A percentile compares a stretch with the other conserved stretches of the same genome.
Evolutionary conservation across 2,888 invertebrate genomes (phyloP).

Genomic region (Epirrita christyi): DNA sequence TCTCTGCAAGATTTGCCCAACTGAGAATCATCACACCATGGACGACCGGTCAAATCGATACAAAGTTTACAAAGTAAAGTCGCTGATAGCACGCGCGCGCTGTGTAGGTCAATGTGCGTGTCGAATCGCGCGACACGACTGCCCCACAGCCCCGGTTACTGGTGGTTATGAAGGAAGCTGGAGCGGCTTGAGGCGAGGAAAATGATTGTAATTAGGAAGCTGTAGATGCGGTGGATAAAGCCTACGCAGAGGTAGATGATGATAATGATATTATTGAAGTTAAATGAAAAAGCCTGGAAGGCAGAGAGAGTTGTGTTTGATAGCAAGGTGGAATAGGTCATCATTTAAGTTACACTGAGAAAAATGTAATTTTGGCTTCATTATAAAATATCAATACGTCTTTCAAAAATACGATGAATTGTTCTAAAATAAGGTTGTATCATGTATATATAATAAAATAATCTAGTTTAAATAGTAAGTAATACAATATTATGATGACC

Average conservation of each 20-base stretch:
- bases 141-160: conserved; percentile 57
- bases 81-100: conserved; percentile 55
- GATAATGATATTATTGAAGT: not conserved
- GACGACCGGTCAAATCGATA: conserved; percentile 24
- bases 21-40: conserved; percentile 1
- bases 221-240: conserved; percentile 8
- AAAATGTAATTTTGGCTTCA: too few species aligned
- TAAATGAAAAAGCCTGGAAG: not conserved
- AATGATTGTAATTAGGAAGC: conserved; percentile 20
- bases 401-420: too few species aligned
- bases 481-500: too few species aligned
- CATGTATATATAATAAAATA: too few species aligned
- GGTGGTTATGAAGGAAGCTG: conserved; percentile 29
- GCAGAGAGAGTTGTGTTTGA: not conserved
- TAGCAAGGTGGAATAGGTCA: too few species aligned
- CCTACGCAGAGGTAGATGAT: not conserved
- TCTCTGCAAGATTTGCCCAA: not conserved
- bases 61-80: conserved; percentile 43
- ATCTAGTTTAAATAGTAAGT: too few species aligned
- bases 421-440: too few species aligned
- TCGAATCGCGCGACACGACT: conserved; percentile 67
- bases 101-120: conserved; percentile 65
- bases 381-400: too few species aligned
- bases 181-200: conserved; percentile 24
- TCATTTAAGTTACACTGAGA: too few species aligned